Conservation (phyloP, 1,140 invertebrate species). For the Cherax quadricarinatus region DNA sequence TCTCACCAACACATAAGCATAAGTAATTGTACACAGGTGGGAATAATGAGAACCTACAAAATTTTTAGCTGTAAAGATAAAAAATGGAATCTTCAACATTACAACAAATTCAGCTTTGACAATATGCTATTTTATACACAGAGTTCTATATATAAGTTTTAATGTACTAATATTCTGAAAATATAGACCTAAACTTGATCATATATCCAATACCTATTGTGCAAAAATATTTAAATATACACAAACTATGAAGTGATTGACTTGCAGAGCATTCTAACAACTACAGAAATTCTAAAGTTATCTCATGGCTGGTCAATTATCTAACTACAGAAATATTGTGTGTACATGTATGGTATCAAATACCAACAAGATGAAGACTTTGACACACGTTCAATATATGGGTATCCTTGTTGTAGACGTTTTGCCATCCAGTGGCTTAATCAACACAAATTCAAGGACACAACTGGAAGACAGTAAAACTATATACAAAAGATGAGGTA, state of each 20-base stretch:
- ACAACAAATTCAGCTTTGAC: neutral
- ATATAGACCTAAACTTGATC: constrained; percentile 18
- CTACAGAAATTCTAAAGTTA: neutral
- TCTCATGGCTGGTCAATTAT: neutral
- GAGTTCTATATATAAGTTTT: neutral
- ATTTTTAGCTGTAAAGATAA: neutral
- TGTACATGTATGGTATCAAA: too few relatives aligned
- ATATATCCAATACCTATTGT: constrained; percentile 24
- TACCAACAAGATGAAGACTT: too few relatives aligned
- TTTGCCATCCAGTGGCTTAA: too few relatives aligned
- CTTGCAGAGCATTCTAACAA: neutral
- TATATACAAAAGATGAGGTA: too few relatives aligned
- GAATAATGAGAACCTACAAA: neutral
- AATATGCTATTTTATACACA: neutral
- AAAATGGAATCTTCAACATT: neutral
- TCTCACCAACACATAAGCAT: too few relatives aligned
- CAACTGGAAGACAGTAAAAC: too few relatives aligned
- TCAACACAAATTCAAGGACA: too few relatives aligned
- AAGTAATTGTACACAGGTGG: too few relatives aligned
- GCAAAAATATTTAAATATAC: constrained; percentile 22
- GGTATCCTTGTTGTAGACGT: too few relatives aligned
- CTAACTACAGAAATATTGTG: neutral
- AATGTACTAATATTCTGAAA: neutral
- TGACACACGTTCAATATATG: too few relatives aligned
- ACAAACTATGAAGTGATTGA: constrained; percentile 29